These are phyloP conservation scores for Limnothrissa miodon DNA, from an alignment of 2,113 vertebrate genomes.

Conservation along the genomic window DNA sequence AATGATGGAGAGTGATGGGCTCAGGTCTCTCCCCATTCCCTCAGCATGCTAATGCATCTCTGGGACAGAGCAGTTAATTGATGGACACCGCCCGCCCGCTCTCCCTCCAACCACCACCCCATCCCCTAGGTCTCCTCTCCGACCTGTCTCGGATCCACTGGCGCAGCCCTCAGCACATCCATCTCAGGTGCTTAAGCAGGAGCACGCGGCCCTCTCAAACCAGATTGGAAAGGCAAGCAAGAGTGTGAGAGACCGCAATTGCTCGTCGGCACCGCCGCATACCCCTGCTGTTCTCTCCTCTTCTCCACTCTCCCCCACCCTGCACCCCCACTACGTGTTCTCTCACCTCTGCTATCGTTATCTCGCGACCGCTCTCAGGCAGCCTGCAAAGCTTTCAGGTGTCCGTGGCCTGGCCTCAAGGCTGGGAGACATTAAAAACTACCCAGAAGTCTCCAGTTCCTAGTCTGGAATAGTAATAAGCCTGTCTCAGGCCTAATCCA, in stretches of 20 bases:
- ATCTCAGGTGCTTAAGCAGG: slow-evolving; percentile 23
- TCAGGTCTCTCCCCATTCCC: slow-evolving; percentile 18
- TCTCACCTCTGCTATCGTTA: neutral
- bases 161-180: slow-evolving; percentile 19
- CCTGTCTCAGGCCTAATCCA: neutral
- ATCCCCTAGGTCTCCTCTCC: neutral
- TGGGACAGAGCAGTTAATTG: neutral
- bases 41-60: neutral
- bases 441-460: neutral
- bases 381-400: neutral
- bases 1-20: slow-evolving; percentile 12
- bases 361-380: neutral
- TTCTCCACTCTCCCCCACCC: neutral
- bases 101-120: no score
- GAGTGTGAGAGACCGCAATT: neutral
- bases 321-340: neutral
- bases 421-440: neutral
- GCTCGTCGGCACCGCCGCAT: neutral
- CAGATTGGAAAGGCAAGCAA: slow-evolving; percentile 16
- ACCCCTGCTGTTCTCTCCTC: neutral
- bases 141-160: neutral
- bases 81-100: neutral
- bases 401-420: neutral
- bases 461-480: neutral
- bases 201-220: slow-evolving; percentile 5